Conservation (phyloP, 2,888 invertebrate genomes). For the Microchrysa polita region DNA sequence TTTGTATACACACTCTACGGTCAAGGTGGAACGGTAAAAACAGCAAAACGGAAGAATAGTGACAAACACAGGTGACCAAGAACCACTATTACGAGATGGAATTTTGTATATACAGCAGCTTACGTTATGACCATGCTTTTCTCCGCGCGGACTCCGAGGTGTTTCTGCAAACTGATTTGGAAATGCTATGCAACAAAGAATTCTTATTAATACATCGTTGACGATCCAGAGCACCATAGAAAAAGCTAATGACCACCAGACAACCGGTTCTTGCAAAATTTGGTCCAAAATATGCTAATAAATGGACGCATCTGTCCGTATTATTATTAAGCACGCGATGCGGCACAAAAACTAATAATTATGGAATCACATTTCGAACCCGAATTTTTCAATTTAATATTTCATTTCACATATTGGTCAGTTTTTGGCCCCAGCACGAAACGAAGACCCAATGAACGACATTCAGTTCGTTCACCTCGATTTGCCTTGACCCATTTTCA, state of each 20-base stretch:
- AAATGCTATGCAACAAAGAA: not conserved
- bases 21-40: slow-evolving; percentile 31
- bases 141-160: too few species aligned
- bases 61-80: slow-evolving; percentile 31
- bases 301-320: too few species aligned
- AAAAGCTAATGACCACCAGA: not conserved
- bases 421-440: too few species aligned
- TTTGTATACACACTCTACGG: not conserved
- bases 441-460: slow-evolving; percentile 31
- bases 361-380: too few species aligned
- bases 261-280: too few species aligned
- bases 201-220: not conserved
- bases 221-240: not conserved
- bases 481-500: slow-evolving; percentile 41
- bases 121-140: too few species aligned
- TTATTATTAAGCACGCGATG: too few species aligned
- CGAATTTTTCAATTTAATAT: not conserved
- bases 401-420: slow-evolving; percentile 1
- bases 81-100: slow-evolving; percentile 37
- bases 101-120: slow-evolving; percentile 7
- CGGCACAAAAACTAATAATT: too few species aligned
- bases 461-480: slow-evolving; percentile 37
- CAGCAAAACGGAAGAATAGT: slow-evolving; percentile 39
- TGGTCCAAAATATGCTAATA: too few species aligned
- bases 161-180: too few species aligned